Percentiles rank a stretch among this genome's conserved stretches.
phyloP scores from a whole-genome alignment of 2,113 vertebrate species.

The Propithecus coquereli region DNA sequence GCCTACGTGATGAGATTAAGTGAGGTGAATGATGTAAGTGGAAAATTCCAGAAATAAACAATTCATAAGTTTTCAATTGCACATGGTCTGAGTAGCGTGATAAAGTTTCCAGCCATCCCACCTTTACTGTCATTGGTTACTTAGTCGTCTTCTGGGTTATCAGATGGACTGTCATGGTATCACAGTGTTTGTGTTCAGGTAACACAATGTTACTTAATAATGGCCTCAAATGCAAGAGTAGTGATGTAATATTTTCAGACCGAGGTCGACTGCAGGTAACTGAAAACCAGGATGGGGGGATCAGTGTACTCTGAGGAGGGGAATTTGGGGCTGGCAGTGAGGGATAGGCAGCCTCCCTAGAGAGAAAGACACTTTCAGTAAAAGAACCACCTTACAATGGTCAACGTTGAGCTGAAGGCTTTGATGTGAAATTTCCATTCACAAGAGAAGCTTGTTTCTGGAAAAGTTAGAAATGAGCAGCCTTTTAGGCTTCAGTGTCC shows the following conservation, averaged over 20 bases:
- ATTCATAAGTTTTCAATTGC: neutral
- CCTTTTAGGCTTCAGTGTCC: neutral
- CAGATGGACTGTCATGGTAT: neutral
- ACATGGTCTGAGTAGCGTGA: neutral
- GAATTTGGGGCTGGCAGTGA: neutral
- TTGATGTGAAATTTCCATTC: neutral
- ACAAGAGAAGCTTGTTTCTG: neutral
- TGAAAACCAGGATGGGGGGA: neutral
- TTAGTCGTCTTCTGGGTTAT: neutral
- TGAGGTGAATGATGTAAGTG: neutral
- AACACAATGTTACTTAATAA: neutral
- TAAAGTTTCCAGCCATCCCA: neutral
- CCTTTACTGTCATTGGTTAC: neutral
- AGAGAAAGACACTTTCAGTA: neutral
- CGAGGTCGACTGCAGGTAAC: neutral
- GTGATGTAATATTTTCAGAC: neutral
- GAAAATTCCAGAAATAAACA: neutral
- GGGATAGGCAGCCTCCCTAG: neutral
- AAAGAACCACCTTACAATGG: neutral
- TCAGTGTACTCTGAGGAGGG: neutral
- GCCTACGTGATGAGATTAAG: neutral
- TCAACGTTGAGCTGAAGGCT: neutral
- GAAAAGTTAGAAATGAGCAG: neutral
- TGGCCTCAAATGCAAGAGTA: neutral
- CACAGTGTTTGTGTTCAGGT: neutral